Percentiles rank a stretch among this genome's conserved stretches.
Conservation (phyloP, 2,113 vertebrate species). For the Zootoca vivipara region DNA sequence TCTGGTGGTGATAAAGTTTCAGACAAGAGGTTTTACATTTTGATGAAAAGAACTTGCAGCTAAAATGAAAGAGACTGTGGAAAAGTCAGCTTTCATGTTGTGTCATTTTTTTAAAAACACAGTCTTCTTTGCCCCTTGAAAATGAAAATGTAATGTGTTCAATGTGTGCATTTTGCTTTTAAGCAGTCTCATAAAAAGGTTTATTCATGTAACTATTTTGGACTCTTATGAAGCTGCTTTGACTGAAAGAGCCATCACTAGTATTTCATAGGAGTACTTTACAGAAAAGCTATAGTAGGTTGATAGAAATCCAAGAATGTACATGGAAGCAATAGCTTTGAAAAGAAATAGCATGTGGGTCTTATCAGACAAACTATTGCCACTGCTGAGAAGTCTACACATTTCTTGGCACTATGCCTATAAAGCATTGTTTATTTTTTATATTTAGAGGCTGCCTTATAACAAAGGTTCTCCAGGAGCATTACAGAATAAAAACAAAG, state of each 20-base stretch:
- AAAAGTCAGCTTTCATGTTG: conserved; percentile 33
- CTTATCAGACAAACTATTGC: neutral
- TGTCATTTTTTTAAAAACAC: conserved; percentile 34
- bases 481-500: too few relatives aligned
- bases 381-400: too few relatives aligned
- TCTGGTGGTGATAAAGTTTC: conserved; percentile 1
- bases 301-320: conserved; percentile 17
- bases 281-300: conserved; percentile 39
- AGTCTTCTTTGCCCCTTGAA: conserved; percentile 19
- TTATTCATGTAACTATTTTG: neutral
- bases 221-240: conserved; percentile 32
- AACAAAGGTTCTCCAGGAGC: too few relatives aligned
- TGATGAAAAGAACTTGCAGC: conserved; percentile 10
- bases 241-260: neutral
- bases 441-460: neutral
- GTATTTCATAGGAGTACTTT: conserved; percentile 44
- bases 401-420: neutral
- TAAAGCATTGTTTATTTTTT: neutral
- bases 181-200: conserved; percentile 39
- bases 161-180: conserved; percentile 2
- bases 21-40: neutral
- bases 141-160: conserved; percentile 21
- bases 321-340: neutral
- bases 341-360: neutral
- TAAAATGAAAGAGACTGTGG: neutral